Conservation (phyloP, 2,113 vertebrate species). For the Sciurus niger region DNA sequence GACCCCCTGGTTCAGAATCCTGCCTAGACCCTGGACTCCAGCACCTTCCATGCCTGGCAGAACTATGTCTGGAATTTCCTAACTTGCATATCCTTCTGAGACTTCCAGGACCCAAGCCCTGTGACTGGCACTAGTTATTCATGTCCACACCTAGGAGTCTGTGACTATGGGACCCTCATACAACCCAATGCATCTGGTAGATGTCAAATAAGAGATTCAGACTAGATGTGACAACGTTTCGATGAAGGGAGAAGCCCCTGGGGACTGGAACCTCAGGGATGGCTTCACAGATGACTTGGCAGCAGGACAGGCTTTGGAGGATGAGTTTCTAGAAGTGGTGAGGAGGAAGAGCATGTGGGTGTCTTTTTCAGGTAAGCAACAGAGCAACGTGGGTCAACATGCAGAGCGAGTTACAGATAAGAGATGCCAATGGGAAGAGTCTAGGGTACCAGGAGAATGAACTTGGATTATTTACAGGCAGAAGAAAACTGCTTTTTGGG, state of each 20-base stretch:
- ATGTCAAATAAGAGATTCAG: background rate
- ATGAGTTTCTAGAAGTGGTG: background rate
- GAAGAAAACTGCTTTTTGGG: background rate
- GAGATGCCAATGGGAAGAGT: too few species aligned
- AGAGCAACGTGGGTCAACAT: background rate
- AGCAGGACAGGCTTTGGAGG: background rate
- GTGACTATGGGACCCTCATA: background rate
- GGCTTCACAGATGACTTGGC: background rate
- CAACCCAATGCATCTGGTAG: background rate
- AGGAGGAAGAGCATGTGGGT: background rate
- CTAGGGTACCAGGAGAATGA: background rate
- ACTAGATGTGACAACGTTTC: background rate
- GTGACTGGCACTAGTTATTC: background rate
- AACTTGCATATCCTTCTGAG: background rate
- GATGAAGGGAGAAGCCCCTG: background rate
- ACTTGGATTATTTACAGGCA: background rate
- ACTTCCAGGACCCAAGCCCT: background rate
- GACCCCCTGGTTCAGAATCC: background rate
- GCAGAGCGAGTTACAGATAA: background rate
- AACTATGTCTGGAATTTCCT: background rate
- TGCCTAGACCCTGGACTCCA: background rate
- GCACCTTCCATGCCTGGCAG: background rate
- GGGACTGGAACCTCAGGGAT: background rate
- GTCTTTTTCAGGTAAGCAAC: fast-evolving
- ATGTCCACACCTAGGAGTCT: background rate